phyloP scores from a whole-genome alignment of 2,888 invertebrate genomes.

The Tetramorium bicarinatum region DNA sequence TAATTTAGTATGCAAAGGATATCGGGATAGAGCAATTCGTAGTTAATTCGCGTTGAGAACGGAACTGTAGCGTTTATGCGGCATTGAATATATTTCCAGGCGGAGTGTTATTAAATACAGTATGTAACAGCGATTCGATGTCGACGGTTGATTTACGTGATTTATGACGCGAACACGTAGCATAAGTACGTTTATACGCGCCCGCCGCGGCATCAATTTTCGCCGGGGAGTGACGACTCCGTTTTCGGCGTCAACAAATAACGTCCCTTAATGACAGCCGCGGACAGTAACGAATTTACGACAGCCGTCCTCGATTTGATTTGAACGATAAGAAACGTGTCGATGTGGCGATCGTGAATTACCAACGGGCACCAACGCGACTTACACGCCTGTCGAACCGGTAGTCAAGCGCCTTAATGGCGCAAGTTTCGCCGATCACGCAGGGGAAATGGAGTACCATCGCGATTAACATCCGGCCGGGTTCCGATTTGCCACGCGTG shows the following conservation, averaged over 20 bases:
- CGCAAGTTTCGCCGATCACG: constrained; percentile 51
- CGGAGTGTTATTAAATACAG: neutral
- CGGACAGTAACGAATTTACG: constrained; percentile 55
- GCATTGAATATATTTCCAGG: neutral
- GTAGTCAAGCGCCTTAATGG: constrained; percentile 59
- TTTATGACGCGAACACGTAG: neutral
- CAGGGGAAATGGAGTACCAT: constrained; percentile 10
- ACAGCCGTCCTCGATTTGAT: constrained; percentile 40
- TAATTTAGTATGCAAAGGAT: constrained; percentile 17
- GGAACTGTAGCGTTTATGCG: neutral
- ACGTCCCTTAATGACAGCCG: constrained; percentile 45
- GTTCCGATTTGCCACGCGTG: constrained; percentile 38
- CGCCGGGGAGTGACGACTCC: neutral
- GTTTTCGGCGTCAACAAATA: neutral
- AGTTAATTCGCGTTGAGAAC: neutral
- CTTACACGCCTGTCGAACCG: constrained; percentile 62
- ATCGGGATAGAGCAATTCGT: constrained; percentile 1
- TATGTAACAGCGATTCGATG: neutral
- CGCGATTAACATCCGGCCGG: constrained; percentile 36
- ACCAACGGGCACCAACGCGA: constrained; percentile 34
- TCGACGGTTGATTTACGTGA: neutral
- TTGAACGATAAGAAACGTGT: constrained; percentile 58
- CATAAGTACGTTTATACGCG: neutral
- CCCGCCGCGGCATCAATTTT: constrained; percentile 8
- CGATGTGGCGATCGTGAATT: constrained; percentile 64